phyloP scores from a whole-genome alignment of 2,797 vertebrate species.

The Phylloscopus collybita region DNA sequence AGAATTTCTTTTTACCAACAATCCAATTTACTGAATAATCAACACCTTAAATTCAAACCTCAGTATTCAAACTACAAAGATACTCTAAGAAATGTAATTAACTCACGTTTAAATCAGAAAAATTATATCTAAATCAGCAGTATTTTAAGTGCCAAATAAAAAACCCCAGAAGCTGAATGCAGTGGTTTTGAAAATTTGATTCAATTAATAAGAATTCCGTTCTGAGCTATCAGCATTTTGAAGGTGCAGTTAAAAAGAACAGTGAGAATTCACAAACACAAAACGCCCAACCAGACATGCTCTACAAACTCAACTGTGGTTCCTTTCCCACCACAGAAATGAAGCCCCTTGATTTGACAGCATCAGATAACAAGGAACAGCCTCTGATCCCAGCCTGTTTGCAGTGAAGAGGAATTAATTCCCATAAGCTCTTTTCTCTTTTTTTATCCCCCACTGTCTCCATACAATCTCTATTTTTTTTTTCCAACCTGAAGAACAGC shows the following conservation, averaged over 20 bases:
- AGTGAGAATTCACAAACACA: not conserved
- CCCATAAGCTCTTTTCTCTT: not conserved
- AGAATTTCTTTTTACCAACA: not conserved
- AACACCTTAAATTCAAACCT: not conserved
- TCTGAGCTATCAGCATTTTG: not conserved
- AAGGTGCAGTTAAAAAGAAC: not conserved
- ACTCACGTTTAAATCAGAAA: not conserved
- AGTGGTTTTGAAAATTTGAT: not conserved
- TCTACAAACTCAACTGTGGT: not conserved
- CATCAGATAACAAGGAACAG: not conserved
- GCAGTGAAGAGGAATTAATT: not conserved
- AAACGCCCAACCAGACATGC: not conserved
- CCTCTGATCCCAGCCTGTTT: not conserved
- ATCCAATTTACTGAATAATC: not conserved
- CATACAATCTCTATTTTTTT: not conserved
- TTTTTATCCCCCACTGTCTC: rapidly evolving
- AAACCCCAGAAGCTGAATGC: not conserved
- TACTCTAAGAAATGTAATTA: not conserved
- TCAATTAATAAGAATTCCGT: not conserved
- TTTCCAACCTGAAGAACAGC: not conserved
- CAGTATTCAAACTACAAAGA: not conserved
- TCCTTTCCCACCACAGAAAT: not conserved
- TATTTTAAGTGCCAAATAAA: not conserved
- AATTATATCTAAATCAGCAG: not conserved
- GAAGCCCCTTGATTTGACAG: not conserved